These are phyloP conservation scores for Podarcis siculus DNA, from an alignment of 2,797 vertebrate genomes.

Conservation along the genomic window DNA sequence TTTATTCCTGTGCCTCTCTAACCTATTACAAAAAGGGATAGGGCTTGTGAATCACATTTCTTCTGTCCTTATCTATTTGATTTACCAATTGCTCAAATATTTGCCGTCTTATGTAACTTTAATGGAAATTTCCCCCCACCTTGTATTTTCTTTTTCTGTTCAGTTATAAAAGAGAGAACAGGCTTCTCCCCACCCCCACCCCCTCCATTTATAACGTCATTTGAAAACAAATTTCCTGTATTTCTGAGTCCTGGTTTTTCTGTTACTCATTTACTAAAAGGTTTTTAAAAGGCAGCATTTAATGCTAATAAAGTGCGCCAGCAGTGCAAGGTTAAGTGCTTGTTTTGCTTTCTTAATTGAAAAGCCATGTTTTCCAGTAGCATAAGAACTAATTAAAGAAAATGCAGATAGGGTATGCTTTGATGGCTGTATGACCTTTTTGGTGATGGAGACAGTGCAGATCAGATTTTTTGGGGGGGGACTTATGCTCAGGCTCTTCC, in stretches of 20 bases:
- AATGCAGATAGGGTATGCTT: background rate
- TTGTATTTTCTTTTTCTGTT: constrained; percentile 51
- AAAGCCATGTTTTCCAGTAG: constrained; percentile 21
- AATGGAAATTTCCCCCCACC: constrained; percentile 60
- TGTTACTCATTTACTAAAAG: constrained; percentile 6
- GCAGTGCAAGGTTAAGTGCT: background rate
- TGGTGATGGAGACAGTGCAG: background rate
- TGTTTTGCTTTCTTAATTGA: constrained; percentile 2
- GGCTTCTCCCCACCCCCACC: background rate
- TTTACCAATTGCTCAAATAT: constrained; percentile 69
- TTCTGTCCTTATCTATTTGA: constrained; percentile 61
- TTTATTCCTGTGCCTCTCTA: constrained; percentile 52
- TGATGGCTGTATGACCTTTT: background rate
- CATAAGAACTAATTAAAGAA: constrained; percentile 4
- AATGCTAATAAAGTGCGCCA: constrained; percentile 26
- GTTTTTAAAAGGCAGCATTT: constrained; percentile 24
- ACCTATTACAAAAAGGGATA: constrained; percentile 58
- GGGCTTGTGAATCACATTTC: constrained; percentile 61
- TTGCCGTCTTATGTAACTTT: constrained; percentile 64
- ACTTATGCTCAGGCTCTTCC: background rate
- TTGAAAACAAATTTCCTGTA: constrained; percentile 15
- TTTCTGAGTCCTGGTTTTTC: background rate
- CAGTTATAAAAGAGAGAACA: constrained; percentile 22
- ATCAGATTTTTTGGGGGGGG: background rate
- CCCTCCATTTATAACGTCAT: background rate